Conservation (phyloP, 2,888 invertebrate species). For the Clunio marinus region DNA sequence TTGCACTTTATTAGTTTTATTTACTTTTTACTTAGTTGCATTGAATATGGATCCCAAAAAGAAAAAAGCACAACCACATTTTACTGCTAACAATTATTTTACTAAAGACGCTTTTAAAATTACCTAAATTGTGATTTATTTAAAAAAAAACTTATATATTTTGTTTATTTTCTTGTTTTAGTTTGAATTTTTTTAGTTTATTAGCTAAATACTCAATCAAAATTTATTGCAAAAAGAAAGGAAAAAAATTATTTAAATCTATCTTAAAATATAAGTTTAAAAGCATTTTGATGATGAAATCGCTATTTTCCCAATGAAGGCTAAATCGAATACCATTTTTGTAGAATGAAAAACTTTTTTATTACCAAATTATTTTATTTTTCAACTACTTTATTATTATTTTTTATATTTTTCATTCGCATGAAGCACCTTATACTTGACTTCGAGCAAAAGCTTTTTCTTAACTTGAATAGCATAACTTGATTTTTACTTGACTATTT, state of each 20-base stretch:
- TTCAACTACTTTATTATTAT: not conserved
- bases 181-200: slow-evolving; percentile 40
- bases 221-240: slow-evolving; percentile 12
- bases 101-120: slow-evolving; percentile 38
- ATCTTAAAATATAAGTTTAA: not conserved
- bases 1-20: not conserved
- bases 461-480: too few relatives aligned
- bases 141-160: slow-evolving; percentile 39
- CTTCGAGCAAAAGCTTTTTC: too few relatives aligned
- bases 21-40: not conserved
- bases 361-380: slow-evolving; percentile 1
- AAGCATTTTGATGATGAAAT: not conserved
- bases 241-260: slow-evolving; percentile 16
- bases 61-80: slow-evolving; percentile 10
- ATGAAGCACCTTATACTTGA: too few relatives aligned
- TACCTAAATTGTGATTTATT: slow-evolving; percentile 38
- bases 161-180: slow-evolving; percentile 38
- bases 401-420: not conserved
- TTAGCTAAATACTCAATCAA: slow-evolving; percentile 40
- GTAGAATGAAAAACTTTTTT: not conserved
- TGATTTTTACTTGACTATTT: too few relatives aligned
- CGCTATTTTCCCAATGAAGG: slow-evolving; percentile 14
- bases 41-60: slow-evolving; percentile 20
- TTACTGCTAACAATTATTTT: slow-evolving; percentile 22
- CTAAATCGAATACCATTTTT: slow-evolving; percentile 29